These are phyloP conservation scores for Spodoptera littoralis DNA, from an alignment of 2,888 invertebrate genomes.

Conservation along the genomic window DNA sequence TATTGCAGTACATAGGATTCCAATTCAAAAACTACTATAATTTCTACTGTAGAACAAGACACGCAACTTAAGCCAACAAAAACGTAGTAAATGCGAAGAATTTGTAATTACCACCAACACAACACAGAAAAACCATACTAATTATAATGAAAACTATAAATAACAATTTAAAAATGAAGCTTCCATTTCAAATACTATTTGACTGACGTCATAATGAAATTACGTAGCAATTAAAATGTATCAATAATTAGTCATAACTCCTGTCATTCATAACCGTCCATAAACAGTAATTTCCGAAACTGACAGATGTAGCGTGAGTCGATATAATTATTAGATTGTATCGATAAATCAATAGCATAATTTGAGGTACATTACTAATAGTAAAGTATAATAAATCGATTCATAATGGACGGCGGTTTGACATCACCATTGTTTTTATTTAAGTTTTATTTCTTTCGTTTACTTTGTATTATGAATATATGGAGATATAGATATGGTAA, in stretches of 20 bases:
- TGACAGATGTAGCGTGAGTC: constrained; percentile 15
- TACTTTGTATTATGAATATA: neutral
- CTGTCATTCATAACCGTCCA: constrained; percentile 1
- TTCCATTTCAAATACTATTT: too few relatives aligned
- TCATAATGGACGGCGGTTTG: neutral
- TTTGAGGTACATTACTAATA: neutral
- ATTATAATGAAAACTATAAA: too few relatives aligned
- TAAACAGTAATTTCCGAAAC: constrained; percentile 9
- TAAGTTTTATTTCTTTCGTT: neutral
- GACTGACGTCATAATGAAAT: neutral
- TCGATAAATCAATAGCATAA: constrained; percentile 9
- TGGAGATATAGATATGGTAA: too few relatives aligned
- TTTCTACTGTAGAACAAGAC: too few relatives aligned
- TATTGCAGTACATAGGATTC: too few relatives aligned
- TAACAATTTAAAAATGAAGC: too few relatives aligned
- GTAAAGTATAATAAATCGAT: constrained; percentile 2
- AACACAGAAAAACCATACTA: too few relatives aligned
- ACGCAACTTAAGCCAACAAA: too few relatives aligned
- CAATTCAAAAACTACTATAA: too few relatives aligned
- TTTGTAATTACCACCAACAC: too few relatives aligned
- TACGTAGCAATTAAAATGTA: constrained; percentile 4
- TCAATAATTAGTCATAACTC: constrained; percentile 3
- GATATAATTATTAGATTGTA: constrained; percentile 14
- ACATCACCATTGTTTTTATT: neutral
- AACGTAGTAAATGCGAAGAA: too few relatives aligned